A percentile compares a stretch with the other conserved stretches of the same genome.
phyloP scores from a whole-genome alignment of 2,797 vertebrate species.

The Acanthurus tractus region DNA sequence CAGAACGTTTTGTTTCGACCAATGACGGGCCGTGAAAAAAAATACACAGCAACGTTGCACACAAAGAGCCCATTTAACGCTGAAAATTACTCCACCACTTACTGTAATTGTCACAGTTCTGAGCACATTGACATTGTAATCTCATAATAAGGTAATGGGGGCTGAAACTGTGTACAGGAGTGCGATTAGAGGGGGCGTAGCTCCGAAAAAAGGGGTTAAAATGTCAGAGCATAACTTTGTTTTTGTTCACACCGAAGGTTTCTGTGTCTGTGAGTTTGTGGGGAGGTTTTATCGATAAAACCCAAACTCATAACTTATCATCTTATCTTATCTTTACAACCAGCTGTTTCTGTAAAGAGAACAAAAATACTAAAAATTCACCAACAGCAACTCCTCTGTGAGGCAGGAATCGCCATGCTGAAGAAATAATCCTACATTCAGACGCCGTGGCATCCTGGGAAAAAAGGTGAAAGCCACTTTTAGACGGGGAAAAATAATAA shows the following conservation, averaged over 20 bases:
- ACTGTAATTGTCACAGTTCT: conserved; percentile 82
- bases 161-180: conserved; percentile 78
- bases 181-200: conserved; percentile 75
- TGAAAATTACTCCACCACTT: conserved; percentile 80
- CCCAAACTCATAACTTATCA: conserved; percentile 20
- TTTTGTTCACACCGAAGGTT: conserved; percentile 32
- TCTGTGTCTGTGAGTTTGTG: conserved; percentile 31
- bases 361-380: conserved; percentile 24
- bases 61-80: conserved; percentile 80
- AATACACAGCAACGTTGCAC: conserved; percentile 46
- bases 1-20: conserved; percentile 48
- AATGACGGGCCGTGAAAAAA: conserved; percentile 52
- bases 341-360: neutral
- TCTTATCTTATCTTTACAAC: neutral
- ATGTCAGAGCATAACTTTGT: conserved; percentile 61
- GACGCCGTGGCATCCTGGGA: conserved; percentile 10
- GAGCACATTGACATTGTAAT: conserved; percentile 82
- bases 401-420: neutral
- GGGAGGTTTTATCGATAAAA: conserved; percentile 25
- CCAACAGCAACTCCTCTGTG: conserved; percentile 1
- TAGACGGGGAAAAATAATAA: conserved; percentile 3
- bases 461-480: conserved; percentile 33
- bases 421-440: conserved; percentile 23
- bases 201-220: conserved; percentile 64
- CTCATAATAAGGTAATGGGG: conserved; percentile 84